Conservation (phyloP, 1,140 invertebrate species). For the Maconellicoccus hirsutus region DNA sequence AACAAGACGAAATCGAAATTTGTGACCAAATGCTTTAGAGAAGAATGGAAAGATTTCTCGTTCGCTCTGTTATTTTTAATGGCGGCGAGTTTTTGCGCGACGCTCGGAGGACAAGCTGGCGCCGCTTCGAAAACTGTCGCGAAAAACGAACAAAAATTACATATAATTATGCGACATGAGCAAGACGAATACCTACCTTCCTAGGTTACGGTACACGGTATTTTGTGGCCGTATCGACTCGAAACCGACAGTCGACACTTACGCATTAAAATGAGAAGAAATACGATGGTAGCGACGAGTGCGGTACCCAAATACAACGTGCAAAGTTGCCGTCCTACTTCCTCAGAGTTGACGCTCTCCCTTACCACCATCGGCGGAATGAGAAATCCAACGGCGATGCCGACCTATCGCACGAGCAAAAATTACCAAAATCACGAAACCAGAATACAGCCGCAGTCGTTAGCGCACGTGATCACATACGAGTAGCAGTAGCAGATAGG, state of each 20-base stretch:
- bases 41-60: constrained; percentile 45
- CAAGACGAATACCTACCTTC: no score
- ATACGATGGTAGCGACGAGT: constrained; percentile 55
- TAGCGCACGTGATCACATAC: neutral
- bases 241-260: no score
- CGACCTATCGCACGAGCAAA: constrained; percentile 37
- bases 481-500: no score
- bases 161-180: no score
- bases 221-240: no score
- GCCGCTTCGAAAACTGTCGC: constrained; percentile 69
- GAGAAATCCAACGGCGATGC: constrained; percentile 50
- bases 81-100: constrained; percentile 48
- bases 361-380: constrained; percentile 45
- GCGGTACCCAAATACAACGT: constrained; percentile 72
- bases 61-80: neutral
- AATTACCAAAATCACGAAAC: neutral
- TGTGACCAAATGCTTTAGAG: constrained; percentile 54
- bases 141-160: constrained; percentile 28
- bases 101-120: constrained; percentile 64
- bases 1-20: constrained; percentile 68
- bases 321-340: constrained; percentile 50
- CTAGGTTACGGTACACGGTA: no score
- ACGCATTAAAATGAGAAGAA: constrained; percentile 69
- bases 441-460: neutral
- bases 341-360: constrained; percentile 11